Conservation (phyloP, 2,797 vertebrate genomes). For the Sebastiscus tertius region DNA sequence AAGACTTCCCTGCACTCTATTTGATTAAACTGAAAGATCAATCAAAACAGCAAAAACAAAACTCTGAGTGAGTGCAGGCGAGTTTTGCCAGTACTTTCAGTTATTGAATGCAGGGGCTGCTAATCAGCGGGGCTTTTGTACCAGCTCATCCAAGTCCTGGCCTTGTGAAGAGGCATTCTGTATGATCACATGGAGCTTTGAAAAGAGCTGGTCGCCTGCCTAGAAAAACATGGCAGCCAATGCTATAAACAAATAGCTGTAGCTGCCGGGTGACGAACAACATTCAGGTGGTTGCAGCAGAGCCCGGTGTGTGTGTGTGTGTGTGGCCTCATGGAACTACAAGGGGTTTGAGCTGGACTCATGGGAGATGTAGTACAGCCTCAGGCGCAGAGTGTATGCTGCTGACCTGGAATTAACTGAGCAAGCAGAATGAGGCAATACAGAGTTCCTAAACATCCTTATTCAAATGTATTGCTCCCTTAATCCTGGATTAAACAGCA, state of each 20-base stretch:
- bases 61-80: neutral
- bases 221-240: slow-evolving; percentile 50
- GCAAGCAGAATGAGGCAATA: slow-evolving; percentile 35
- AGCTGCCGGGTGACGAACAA: slow-evolving; percentile 37
- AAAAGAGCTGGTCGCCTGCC: slow-evolving; percentile 32
- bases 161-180: slow-evolving; percentile 22
- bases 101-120: slow-evolving; percentile 17
- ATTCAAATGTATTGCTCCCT: slow-evolving; percentile 46
- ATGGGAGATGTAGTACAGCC: slow-evolving; percentile 27
- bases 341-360: slow-evolving; percentile 31
- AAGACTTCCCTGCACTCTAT: neutral
- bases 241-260: slow-evolving; percentile 45
- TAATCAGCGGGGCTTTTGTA: slow-evolving; percentile 39
- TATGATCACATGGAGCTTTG: slow-evolving; percentile 37
- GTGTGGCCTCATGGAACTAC: slow-evolving; percentile 38
- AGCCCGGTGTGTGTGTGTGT: slow-evolving; percentile 35
- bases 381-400: slow-evolving; percentile 19
- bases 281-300: slow-evolving; percentile 32
- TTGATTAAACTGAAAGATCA: slow-evolving; percentile 29
- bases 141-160: neutral
- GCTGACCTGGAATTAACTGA: slow-evolving; percentile 49
- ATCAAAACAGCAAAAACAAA: slow-evolving; percentile 19
- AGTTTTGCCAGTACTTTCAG: slow-evolving; percentile 13
- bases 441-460: slow-evolving; percentile 54
- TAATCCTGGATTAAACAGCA: slow-evolving; percentile 63